phyloP scores from a whole-genome alignment of 2,113 vertebrate genomes.

The Cacatua alba region DNA sequence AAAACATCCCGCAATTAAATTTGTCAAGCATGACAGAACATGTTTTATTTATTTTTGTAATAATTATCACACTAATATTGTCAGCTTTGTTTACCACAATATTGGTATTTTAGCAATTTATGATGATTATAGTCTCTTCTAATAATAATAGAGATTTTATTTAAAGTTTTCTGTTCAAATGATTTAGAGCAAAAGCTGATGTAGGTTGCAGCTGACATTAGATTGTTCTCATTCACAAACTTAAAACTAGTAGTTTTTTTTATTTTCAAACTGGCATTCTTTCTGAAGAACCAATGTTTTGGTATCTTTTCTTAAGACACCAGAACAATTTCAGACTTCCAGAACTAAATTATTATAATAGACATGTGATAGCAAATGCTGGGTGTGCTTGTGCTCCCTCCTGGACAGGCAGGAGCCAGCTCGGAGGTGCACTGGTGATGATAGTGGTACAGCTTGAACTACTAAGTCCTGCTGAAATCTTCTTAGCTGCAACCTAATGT shows the following conservation, averaged over 20 bases:
- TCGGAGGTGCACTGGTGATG: fast-evolving
- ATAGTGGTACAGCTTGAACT: neutral
- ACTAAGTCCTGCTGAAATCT: neutral
- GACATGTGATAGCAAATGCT: neutral
- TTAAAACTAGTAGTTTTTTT: neutral
- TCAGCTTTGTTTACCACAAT: conserved; percentile 43
- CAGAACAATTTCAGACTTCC: neutral
- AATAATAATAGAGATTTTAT: neutral
- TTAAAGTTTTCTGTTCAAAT: neutral
- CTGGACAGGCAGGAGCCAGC: neutral
- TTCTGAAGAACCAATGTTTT: fast-evolving
- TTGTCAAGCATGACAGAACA: neutral
- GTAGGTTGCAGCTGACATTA: neutral
- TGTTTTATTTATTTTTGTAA: conserved; percentile 30
- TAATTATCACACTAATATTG: neutral
- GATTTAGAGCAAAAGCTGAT: neutral
- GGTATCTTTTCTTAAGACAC: neutral
- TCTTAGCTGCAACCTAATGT: neutral
- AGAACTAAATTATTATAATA: neutral
- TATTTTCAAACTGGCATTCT: neutral
- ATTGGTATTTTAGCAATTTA: neutral
- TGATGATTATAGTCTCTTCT: neutral
- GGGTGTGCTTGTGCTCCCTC: neutral
- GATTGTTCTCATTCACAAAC: neutral
- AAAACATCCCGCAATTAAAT: neutral